Base-by-base conservation (phyloP, 2,888 invertebrate genomes). In the Oligia fasciuncula region DNA sequence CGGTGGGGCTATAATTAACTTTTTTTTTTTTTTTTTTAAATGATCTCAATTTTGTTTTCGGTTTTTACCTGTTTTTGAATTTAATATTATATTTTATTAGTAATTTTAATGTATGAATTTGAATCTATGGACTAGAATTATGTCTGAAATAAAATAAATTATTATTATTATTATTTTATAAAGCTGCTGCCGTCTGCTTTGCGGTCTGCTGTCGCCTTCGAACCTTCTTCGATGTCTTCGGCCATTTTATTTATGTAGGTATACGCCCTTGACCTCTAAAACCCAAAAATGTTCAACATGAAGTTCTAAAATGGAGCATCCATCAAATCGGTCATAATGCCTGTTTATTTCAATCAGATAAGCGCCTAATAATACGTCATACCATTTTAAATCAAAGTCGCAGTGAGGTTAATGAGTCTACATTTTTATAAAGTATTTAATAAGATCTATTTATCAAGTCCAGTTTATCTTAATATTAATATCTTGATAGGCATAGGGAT, bases 351-450 rank as follows among this genome's bases (percentile, higher is more conserved):
- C 4, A 81, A 81, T 69, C 70, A 57, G 73, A 63, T 80, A 76
- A 73, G 14, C 54, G 23, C 29, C 19, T 62, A 66, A 49, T 84
- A 72, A 87, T 86, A 88, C 85, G 82, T 86, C 88, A 78, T 69
- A 71, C 73, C 67, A 72, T 77, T 71, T 77, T 49, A 77, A 74
- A 84, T 81, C 82, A 72, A 81, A 74, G 77, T 85, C 65, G 43
- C 51, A 49, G 49, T 73, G 77, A 75, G 68, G 71, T 75, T 77
- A 85, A 74, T 81, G 74, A 81, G 84, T 77, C 11, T 72, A 49
- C n/a, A 35, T 72, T 46, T 66, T 62, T 66, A 80, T 77, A 84
- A 77, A 54, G 35, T 67, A 51, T 62, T 78, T 79, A 84, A 81
- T 80, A 80, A 83, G 68, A 68, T 49, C 63, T 54, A 74, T 72